Evolutionary conservation across 2,888 invertebrate species (phyloP).

Genomic region (Erebia ligea): DNA sequence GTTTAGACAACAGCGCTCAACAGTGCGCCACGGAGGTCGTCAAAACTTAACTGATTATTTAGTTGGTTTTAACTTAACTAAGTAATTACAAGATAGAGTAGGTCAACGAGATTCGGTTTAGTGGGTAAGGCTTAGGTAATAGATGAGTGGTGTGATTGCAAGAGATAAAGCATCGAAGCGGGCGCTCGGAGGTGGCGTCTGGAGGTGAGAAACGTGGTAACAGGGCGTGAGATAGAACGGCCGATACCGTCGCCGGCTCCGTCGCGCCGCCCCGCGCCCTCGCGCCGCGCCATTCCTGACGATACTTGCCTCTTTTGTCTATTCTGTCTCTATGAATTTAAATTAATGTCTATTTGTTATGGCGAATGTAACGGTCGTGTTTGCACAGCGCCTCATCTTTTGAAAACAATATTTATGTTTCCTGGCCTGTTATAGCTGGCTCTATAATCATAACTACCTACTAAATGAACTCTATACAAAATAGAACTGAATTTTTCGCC

Average conservation of each 20-base stretch:
- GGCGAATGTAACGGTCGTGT: conserved; percentile 16
- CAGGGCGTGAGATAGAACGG: conserved; percentile 74
- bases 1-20: too few species aligned
- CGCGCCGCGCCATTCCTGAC: conserved; percentile 33
- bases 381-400: not conserved
- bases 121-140: conserved; percentile 69
- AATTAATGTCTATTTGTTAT: conserved; percentile 23
- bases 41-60: too few species aligned
- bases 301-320: conserved; percentile 32
- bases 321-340: conserved; percentile 25
- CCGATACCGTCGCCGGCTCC: conserved; percentile 60
- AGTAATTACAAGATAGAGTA: conserved; percentile 38
- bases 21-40: too few species aligned
- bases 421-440: not conserved
- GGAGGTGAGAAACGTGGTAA: conserved; percentile 80
- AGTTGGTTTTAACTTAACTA: conserved; percentile 7
- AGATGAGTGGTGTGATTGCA: conserved; percentile 72
- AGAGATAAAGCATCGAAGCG: conserved; percentile 65
- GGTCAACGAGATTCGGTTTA: conserved; percentile 69
- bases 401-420: not conserved
- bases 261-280: conserved; percentile 39
- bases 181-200: conserved; percentile 64
- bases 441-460: not conserved
- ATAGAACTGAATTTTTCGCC: too few species aligned
- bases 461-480: too few species aligned